These are phyloP conservation scores for Haemorhous mexicanus DNA, from an alignment of 2,113 vertebrate genomes.

Conservation along the genomic window DNA sequence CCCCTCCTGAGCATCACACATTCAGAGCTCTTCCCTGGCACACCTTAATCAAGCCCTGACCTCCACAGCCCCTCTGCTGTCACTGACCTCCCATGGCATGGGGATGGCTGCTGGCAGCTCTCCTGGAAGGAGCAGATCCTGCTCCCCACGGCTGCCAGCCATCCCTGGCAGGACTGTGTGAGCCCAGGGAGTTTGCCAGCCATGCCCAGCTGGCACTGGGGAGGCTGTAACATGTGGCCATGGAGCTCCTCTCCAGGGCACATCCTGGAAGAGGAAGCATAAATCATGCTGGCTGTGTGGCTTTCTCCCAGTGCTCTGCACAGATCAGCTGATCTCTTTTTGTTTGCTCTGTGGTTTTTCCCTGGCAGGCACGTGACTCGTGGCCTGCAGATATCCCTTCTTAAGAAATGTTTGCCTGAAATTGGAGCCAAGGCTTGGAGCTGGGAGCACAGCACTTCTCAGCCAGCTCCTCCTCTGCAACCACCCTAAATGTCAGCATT, in stretches of 20 bases:
- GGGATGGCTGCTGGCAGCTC: neutral
- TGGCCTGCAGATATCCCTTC: neutral
- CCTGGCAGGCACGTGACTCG: neutral
- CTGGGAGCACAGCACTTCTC: neutral
- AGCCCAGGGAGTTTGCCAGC: neutral
- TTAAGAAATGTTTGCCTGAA: neutral
- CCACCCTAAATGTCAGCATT: fast-evolving
- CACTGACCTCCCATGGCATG: fast-evolving
- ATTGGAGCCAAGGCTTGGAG: fast-evolving
- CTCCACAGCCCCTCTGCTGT: neutral
- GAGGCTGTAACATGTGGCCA: neutral
- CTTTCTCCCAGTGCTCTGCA: neutral
- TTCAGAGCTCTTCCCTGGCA: neutral
- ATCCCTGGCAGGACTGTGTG: neutral
- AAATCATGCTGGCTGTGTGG: neutral
- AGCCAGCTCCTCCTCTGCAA: neutral
- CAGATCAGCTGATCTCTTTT: neutral
- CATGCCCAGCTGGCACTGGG: fast-evolving
- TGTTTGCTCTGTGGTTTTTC: neutral
- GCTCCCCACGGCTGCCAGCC: neutral
- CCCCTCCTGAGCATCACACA: fast-evolving
- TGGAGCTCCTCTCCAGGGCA: neutral
- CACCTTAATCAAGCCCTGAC: neutral
- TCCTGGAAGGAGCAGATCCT: neutral
- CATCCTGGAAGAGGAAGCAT: neutral